Conservation (phyloP, 2,888 invertebrate species). For the Agelastica alni region DNA sequence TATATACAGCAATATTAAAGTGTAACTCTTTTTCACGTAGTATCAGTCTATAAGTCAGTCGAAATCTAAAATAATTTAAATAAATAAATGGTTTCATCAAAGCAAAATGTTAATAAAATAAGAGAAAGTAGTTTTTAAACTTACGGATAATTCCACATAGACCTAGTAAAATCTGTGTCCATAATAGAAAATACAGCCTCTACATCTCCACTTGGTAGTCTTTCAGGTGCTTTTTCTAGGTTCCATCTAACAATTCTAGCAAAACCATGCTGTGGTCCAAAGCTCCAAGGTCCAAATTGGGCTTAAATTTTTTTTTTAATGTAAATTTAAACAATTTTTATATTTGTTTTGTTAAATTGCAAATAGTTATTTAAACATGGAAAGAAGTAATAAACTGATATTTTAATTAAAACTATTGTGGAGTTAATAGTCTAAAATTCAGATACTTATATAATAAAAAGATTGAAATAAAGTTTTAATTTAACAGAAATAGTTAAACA, state of each 20-base stretch:
- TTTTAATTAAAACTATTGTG: neutral
- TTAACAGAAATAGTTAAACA: too few species aligned
- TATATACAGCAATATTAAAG: constrained; percentile 91
- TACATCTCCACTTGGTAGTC: constrained; percentile 87
- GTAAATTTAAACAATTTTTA: neutral
- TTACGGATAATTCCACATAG: constrained; percentile 93
- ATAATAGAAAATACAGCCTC: constrained; percentile 90
- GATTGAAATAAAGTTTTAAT: too few species aligned
- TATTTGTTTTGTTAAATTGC: neutral
- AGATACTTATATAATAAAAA: too few species aligned
- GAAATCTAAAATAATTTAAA: constrained; percentile 66
- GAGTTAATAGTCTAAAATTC: too few species aligned
- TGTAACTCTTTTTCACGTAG: constrained; percentile 89
- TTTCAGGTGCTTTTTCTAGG: constrained; percentile 85
- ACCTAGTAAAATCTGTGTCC: constrained; percentile 90
- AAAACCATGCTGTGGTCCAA: constrained; percentile 96
- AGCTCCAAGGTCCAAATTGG: constrained; percentile 93
- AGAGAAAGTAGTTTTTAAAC: too few species aligned
- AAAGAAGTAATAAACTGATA: constrained; percentile 23
- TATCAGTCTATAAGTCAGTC: constrained; percentile 89
- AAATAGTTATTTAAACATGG: neutral
- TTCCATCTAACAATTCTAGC: constrained; percentile 92
- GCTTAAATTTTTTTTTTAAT: constrained; percentile 62
- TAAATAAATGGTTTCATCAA: too few species aligned
- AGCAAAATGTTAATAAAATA: neutral